These are phyloP conservation scores for Drosophila aldrichi DNA, from an alignment of 2,888 invertebrate species.

Conservation along the genomic window DNA sequence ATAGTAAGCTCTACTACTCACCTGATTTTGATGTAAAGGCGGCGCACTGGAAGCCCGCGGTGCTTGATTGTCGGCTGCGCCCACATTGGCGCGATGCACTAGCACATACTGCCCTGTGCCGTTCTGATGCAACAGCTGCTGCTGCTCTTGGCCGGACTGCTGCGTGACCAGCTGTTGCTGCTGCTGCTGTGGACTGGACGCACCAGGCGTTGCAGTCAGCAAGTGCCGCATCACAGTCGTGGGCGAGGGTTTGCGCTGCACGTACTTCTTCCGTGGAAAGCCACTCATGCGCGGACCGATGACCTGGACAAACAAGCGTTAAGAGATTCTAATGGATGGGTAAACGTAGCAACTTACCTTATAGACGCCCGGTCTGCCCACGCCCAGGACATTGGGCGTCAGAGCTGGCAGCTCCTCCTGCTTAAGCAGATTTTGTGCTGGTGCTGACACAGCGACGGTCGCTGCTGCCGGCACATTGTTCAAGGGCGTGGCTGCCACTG, in stretches of 20 bases:
- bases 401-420: slow-evolving; percentile 71
- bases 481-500: slow-evolving; percentile 66
- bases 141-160: slow-evolving; percentile 61
- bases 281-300: slow-evolving; percentile 84
- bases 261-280: slow-evolving; percentile 85
- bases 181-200: slow-evolving; percentile 51
- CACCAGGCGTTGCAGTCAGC: slow-evolving; percentile 83
- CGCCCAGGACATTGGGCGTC: slow-evolving; percentile 82
- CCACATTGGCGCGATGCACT: slow-evolving; percentile 90
- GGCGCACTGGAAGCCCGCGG: slow-evolving; percentile 95
- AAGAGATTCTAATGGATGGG: too few relatives aligned
- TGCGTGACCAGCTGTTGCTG: slow-evolving; percentile 65
- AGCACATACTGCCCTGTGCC: slow-evolving; percentile 91
- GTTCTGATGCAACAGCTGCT: slow-evolving; percentile 82
- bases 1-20: slow-evolving; percentile 30
- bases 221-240: slow-evolving; percentile 88
- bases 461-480: slow-evolving; percentile 60
- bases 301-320: slow-evolving; percentile 62
- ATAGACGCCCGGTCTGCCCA: slow-evolving; percentile 84
- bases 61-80: slow-evolving; percentile 88
- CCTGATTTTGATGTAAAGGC: slow-evolving; percentile 88
- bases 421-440: slow-evolving; percentile 73
- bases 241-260: slow-evolving; percentile 87
- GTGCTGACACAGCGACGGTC: slow-evolving; percentile 61
- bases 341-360: slow-evolving; percentile 66